These are phyloP conservation scores for Steatocranus sp. DNA, from an alignment of 2,797 vertebrate species.

Conservation along the genomic window DNA sequence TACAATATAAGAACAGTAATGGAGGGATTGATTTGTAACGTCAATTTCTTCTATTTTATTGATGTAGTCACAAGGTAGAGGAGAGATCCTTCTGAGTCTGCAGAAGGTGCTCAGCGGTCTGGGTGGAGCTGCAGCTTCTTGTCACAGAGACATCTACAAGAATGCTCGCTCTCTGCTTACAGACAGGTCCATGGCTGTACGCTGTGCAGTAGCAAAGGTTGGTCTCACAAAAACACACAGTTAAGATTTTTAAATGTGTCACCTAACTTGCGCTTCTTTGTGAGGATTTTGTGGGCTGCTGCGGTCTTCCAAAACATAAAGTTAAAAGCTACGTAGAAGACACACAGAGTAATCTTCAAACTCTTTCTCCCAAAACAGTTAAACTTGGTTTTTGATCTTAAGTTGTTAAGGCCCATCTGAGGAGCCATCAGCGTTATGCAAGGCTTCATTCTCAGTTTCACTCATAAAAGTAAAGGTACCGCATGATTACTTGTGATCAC, in stretches of 20 bases:
- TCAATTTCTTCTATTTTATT: not conserved
- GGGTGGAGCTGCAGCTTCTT: constrained; percentile 93
- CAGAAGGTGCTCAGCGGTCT: constrained; percentile 94
- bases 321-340: not conserved
- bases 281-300: not conserved
- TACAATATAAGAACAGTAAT: not conserved
- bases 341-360: not conserved
- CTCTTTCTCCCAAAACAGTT: not conserved
- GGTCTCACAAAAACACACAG: constrained; percentile 1
- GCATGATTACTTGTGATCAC: not conserved
- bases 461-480: not conserved
- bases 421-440: not conserved
- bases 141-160: constrained; percentile 97
- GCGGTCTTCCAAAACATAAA: not conserved
- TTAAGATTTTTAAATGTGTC: not conserved
- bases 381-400: not conserved
- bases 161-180: constrained; percentile 94
- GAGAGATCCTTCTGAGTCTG: constrained; percentile 95
- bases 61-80: constrained; percentile 91
- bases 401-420: not conserved
- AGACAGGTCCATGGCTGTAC: constrained; percentile 95
- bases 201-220: constrained; percentile 95
- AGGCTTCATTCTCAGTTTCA: not conserved
- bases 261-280: not conserved
- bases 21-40: not conserved